Base-by-base conservation (phyloP, 2,888 invertebrate species). In the Lutraria lutraria region DNA sequence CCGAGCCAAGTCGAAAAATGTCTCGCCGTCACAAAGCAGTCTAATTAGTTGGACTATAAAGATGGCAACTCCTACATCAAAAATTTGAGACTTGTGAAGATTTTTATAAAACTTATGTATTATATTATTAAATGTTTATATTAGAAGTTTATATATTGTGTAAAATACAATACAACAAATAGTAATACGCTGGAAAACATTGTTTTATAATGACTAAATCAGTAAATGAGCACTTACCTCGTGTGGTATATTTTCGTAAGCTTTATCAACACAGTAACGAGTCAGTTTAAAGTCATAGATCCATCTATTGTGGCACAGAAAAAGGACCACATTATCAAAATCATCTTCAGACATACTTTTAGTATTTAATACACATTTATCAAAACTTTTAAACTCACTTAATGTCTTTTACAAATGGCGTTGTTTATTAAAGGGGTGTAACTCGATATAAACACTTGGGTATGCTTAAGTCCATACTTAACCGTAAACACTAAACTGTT, bases 261-360 rank as follows among this genome's bases (percentile, higher is more conserved):
- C 91, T 81, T 89, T 85, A 12, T 93, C 93, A 25, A 90, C 84
- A 85, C 96, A 94, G 76, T 95, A 93, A n/a, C 95, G 88, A 54
- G 95, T 96, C n/a, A 96, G 87, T 85, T 95, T 94, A 86, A 95
- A 94, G 82, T 95, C 93, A 86, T 94, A 95, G 10, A 96, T 91
- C 95, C 95, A 96, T 31, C 90, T 81, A 86, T 94, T 92, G n/a
- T 93, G 68, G 0, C 86, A 82, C 2, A 95, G 81, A 29, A 95
- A 93, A 19, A 87, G 52, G 0, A 94, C 84, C 19, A 90, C 54
- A 12, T 89, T 81, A 15, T 86, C 80, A 52, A 93, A 80, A 21
- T 80, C 60, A 34, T 76, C 31, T 2, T 34, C 76, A 34, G 76
- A 31, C 76, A 76, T 76, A 72, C 0, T 72, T 76, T 2, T 16